These are phyloP conservation scores for Punctoribates punctum DNA, from an alignment of 2,888 invertebrate species.

Conservation along the genomic window DNA sequence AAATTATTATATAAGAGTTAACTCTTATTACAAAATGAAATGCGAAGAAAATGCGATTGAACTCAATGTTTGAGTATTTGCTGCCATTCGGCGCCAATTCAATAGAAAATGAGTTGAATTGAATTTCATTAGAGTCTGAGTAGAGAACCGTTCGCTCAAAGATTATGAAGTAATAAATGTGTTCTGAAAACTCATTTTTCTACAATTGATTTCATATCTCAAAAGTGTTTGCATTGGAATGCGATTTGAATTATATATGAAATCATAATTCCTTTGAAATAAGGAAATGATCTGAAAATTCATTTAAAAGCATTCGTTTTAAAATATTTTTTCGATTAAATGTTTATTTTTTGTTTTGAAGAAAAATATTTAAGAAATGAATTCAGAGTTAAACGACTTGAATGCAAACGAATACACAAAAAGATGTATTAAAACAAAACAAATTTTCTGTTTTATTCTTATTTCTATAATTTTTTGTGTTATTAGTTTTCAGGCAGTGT, in stretches of 20 bases:
- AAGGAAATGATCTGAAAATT: neutral
- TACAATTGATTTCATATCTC: neutral
- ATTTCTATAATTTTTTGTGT: too few relatives aligned
- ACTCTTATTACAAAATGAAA: neutral
- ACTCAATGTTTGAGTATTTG: constrained; percentile 1
- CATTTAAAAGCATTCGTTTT: neutral
- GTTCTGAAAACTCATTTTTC: constrained; percentile 11
- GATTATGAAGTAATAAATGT: neutral
- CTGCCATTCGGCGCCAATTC: neutral
- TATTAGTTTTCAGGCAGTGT: neutral
- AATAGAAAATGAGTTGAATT: neutral
- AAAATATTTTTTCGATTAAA: too few relatives aligned
- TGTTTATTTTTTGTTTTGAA: too few relatives aligned
- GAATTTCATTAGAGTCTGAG: neutral
- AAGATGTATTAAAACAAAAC: too few relatives aligned
- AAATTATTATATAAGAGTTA: constrained; percentile 5
- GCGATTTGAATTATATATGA: neutral
- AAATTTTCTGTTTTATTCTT: too few relatives aligned
- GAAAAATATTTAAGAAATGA: too few relatives aligned
- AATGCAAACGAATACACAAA: too few relatives aligned
- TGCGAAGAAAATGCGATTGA: neutral
- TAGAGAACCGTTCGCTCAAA: neutral
- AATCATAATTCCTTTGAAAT: neutral
- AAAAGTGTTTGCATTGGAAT: neutral
- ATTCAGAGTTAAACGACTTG: too few relatives aligned